Evolutionary conservation across 1,140 invertebrate genomes (phyloP).

Genomic region (Ostrea denselamellosa): DNA sequence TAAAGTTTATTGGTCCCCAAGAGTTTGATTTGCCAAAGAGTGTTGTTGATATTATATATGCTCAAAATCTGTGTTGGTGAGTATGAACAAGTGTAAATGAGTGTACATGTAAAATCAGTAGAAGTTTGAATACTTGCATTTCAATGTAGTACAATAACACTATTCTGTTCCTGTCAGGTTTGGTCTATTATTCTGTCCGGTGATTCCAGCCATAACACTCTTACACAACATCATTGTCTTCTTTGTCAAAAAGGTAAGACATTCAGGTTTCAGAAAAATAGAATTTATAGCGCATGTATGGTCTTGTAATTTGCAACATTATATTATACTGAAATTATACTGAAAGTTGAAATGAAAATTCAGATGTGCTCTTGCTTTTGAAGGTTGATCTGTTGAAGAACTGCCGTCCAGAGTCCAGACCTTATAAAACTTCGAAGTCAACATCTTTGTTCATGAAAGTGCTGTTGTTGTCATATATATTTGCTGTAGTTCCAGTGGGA

Average conservation of each 20-base stretch:
- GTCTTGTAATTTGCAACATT: background rate
- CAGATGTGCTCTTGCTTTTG: constrained; percentile 28
- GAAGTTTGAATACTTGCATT: background rate
- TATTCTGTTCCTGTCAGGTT: constrained; percentile 80
- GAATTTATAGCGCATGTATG: constrained; percentile 2
- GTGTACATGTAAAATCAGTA: background rate
- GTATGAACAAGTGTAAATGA: constrained; percentile 45
- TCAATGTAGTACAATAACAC: background rate
- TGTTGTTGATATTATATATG: constrained; percentile 91
- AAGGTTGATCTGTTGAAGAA: constrained; percentile 53
- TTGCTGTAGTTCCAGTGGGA: constrained; percentile 85
- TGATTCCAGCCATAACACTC: constrained; percentile 86
- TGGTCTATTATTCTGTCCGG: constrained; percentile 90
- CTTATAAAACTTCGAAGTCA: constrained; percentile 90
- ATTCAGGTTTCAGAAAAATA: background rate
- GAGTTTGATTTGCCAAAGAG: constrained; percentile 91
- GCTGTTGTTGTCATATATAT: constrained; percentile 86
- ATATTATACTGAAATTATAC: background rate
- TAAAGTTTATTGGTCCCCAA: constrained; percentile 79
- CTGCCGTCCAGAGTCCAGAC: constrained; percentile 83
- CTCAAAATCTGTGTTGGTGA: constrained; percentile 89
- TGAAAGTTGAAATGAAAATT: background rate
- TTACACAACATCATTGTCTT: constrained; percentile 89
- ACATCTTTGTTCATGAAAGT: constrained; percentile 91
- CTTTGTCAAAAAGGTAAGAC: constrained; percentile 90